Conservation (phyloP, 2,797 vertebrate species). For the Streptopelia turtur region DNA sequence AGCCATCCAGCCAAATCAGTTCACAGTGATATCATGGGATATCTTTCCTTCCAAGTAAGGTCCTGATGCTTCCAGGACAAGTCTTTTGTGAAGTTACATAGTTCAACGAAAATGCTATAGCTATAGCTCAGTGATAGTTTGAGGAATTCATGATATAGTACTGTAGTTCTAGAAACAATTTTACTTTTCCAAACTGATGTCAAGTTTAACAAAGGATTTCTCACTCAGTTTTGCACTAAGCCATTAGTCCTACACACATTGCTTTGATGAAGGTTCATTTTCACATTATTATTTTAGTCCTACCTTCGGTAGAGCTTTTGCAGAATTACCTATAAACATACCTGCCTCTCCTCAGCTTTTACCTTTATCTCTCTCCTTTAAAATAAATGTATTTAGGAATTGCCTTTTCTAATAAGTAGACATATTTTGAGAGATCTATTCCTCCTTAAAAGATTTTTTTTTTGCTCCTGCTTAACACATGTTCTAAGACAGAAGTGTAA, state of each 20-base stretch:
- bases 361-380: background rate
- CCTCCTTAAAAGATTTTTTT: background rate
- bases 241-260: background rate
- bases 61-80: background rate
- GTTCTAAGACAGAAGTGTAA: background rate
- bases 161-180: background rate
- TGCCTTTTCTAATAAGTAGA: background rate
- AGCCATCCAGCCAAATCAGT: background rate
- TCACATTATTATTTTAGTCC: background rate
- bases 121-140: background rate
- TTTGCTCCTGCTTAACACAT: background rate
- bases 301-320: background rate
- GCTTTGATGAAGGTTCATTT: background rate
- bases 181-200: background rate
- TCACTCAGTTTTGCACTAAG: background rate
- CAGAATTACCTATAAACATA: background rate
- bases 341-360: background rate
- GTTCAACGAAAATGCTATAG: background rate
- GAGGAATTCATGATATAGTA: background rate
- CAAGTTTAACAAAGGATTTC: background rate
- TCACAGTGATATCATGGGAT: background rate
- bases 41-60: background rate
- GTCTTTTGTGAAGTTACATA: background rate
- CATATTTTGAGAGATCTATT: background rate
- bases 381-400: background rate